Percentiles rank a stretch among this genome's conserved stretches.
These are phyloP conservation scores for Spilogale gracilis DNA, from an alignment of 2,113 vertebrate genomes.

Conservation along the genomic window DNA sequence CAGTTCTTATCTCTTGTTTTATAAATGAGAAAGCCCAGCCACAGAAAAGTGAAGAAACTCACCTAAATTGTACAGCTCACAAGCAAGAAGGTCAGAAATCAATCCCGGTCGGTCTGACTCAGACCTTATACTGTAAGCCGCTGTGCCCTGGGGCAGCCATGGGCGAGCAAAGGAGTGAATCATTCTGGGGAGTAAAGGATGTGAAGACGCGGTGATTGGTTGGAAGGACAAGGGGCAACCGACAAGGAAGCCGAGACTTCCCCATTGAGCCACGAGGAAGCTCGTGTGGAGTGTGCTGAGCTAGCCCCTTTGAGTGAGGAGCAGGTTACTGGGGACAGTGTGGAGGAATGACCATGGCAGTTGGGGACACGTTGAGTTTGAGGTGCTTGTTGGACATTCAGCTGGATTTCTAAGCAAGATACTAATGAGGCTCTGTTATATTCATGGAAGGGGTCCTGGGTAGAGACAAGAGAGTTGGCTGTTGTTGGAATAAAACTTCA, in stretches of 20 bases:
- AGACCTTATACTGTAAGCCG: neutral
- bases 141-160: neutral
- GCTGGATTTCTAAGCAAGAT: neutral
- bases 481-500: neutral
- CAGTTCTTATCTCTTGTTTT: neutral
- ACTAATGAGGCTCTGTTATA: no score
- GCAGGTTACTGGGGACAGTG: neutral
- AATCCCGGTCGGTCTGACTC: neutral
- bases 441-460: neutral
- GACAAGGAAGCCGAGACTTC: rapidly evolving
- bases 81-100: neutral
- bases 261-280: neutral
- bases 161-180: neutral
- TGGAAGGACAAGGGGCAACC: no score
- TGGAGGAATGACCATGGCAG: neutral
- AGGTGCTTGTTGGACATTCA: neutral
- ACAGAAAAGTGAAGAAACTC: neutral
- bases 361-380: rapidly evolving
- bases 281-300: neutral
- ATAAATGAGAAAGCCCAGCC: neutral
- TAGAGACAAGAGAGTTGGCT: neutral
- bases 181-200: no score
- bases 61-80: neutral
- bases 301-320: rapidly evolving
- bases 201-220: neutral